Evolutionary conservation across 2,888 invertebrate genomes (phyloP).

Genomic region (Zootermopsis nevadensis): DNA sequence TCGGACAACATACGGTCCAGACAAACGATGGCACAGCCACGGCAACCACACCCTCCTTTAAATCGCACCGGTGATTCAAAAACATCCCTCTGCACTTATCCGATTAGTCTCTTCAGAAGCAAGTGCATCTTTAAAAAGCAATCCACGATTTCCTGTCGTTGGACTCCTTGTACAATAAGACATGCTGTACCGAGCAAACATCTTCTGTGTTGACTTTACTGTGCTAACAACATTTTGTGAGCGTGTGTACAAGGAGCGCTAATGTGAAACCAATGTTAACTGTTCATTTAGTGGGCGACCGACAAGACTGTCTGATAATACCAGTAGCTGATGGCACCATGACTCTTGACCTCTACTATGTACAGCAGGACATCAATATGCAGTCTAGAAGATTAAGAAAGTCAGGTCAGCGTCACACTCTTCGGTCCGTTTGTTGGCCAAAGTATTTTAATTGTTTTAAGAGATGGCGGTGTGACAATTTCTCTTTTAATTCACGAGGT

Average conservation of each 20-base stretch:
- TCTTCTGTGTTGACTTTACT: neutral
- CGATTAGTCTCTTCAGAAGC: too few relatives aligned
- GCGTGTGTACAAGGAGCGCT: constrained; percentile 36
- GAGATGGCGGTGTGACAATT: too few relatives aligned
- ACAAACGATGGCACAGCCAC: too few relatives aligned
- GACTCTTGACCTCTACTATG: constrained; percentile 31
- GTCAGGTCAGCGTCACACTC: too few relatives aligned
- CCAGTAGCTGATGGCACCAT: constrained; percentile 33
- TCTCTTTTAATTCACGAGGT: too few relatives aligned
- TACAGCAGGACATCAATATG: neutral
- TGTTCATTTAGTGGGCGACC: constrained; percentile 41
- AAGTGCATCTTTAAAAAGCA: neutral
- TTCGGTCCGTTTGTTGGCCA: too few relatives aligned
- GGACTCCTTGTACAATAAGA: neutral
- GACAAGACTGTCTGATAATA: constrained; percentile 33
- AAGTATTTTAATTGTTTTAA: too few relatives aligned
- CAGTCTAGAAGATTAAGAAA: too few relatives aligned
- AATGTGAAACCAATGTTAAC: constrained; percentile 51
- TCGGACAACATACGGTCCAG: too few relatives aligned
- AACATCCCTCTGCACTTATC: too few relatives aligned
- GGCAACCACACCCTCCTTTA: too few relatives aligned
- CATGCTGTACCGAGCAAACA: neutral
- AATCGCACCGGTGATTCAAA: too few relatives aligned
- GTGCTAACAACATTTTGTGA: constrained; percentile 28
- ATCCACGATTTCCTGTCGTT: neutral